Evolutionary conservation across 2,888 invertebrate genomes (phyloP), one percentile per base, ranked within the genome.

Genomic region (Willowsia nigromaculata): DNA sequence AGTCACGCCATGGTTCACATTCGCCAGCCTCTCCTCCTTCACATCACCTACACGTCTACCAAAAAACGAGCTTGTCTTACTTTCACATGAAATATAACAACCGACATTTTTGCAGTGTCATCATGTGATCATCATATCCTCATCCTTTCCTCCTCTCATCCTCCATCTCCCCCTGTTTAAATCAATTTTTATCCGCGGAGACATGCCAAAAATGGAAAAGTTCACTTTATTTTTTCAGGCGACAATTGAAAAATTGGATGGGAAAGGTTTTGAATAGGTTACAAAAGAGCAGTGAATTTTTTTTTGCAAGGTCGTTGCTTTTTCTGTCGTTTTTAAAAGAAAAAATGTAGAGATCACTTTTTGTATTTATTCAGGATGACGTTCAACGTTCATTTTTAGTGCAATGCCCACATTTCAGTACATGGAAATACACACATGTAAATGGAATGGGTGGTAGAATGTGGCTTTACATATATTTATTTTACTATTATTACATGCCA

Each of bases 21-120:
- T 37, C 65, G 37, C 65, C 65, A 22, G 18, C 71, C 25, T 43
- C 71, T 71, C 25, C 43, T 6, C 68, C 65, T 30, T 62, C 68
- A 37, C 71, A 62, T 15, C 22, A 56, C 53, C 18, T 22, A 50
- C 6, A 18, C 53, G 5, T 59, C 25, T 62, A 62, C 27, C 15
- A 30, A 5, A 30, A 9, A 27, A 43, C 71, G 9, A 25, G 78
- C 78, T 53, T 78, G 78, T 43, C 40, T 27, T 65, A 11, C 25
- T 30, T 71, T 43, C 25, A 40, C 68, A 22, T n/a, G 3, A 1
- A 25, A 3, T 0, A 56, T 43, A 82, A 59, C 71, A 25, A 43
- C 43, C 1, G 71, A 40, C 59, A 59, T 65, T 82, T 65, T 65
- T 82, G 82, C 82, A 65, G 47, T 30, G 82, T 82, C 82, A 82